Base-by-base conservation (phyloP, 2,113 vertebrate species). In the Menura novaehollandiae region DNA sequence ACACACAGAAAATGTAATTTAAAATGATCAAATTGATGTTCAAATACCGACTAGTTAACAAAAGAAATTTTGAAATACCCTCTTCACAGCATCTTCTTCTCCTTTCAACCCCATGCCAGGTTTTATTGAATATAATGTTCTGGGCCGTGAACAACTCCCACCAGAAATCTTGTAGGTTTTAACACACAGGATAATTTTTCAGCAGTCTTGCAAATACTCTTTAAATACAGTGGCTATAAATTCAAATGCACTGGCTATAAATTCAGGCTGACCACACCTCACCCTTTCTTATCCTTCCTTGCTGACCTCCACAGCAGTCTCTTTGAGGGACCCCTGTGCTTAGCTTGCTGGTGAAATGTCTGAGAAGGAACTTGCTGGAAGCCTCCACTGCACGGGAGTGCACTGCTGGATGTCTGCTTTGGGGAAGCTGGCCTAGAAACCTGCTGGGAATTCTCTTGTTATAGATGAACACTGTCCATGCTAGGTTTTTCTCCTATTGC, bases 1-100 rank as follows among this genome's bases (percentile, higher is more conserved):
- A 83, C 44, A 84, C 46, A 73, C 24, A 83, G 71, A 85, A 96
- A 94, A 96, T 62, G 67, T 76, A 90, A 90, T 94, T 95, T 89
- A 32, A 84, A 93, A 84, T 11, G 9, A 86, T 92, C 72, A 88
- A 88, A 89, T 39, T 88, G 82, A 82, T 88, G 82, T 93, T 85
- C 63, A 94, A 93, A 97, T 85, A 66, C 49, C 74, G 55, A 64
- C 55, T 60, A 80, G 49, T 84, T 94, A 93, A 92, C 55, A 95
- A 86, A 20, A 94, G 79, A 83, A 30, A 71, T 81, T 85, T 88
- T 77, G 55, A 95, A 95, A 93, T 85, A 86, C 30, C 16, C 28
- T 73, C 55, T 62, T 93, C 81, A 88, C 60, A 92, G 68, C 58
- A 90, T 67, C 73, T 76, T 88, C 71, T 72, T 69, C 71, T 85